Evolutionary conservation across 2,113 vertebrate genomes (phyloP).

Genomic region (Orycteropus afer): DNA sequence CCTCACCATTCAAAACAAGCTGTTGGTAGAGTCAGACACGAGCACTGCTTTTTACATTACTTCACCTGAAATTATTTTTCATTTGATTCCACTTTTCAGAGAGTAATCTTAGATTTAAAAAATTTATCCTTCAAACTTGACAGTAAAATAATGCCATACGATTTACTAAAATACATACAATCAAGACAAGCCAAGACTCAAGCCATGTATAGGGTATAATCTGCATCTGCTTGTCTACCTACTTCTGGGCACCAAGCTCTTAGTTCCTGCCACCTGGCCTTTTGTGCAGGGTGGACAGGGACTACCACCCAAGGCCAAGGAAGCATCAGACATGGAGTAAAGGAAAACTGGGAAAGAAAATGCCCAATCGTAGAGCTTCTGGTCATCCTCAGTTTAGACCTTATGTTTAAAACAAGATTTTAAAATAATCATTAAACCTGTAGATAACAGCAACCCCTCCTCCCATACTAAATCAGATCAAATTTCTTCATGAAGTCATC

Average conservation of each 20-base stretch:
- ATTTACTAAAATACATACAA: constrained; percentile 27
- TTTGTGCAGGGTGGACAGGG: neutral
- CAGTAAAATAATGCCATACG: neutral
- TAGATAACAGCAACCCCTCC: neutral
- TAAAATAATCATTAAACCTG: neutral
- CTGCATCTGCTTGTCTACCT: neutral
- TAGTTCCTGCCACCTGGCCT: neutral
- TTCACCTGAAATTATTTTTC: constrained; percentile 36
- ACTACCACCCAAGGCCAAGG: neutral
- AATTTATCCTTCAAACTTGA: neutral
- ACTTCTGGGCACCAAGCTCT: neutral
- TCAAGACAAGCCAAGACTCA: neutral
- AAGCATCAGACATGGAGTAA: neutral
- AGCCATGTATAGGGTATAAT: neutral
- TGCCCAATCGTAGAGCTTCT: neutral
- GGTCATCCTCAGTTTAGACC: neutral
- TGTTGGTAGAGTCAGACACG: neutral
- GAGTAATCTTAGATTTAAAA: neutral
- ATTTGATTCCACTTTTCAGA: constrained; percentile 23
- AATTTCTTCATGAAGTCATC: neutral
- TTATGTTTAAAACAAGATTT: neutral
- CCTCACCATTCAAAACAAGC: neutral
- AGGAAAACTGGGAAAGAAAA: neutral
- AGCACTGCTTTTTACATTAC: neutral
- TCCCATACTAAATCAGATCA: neutral